Percentiles rank a stretch among this genome's conserved stretches.
These are phyloP conservation scores for Bombylius major DNA, from an alignment of 2,888 invertebrate species.

Conservation along the genomic window DNA sequence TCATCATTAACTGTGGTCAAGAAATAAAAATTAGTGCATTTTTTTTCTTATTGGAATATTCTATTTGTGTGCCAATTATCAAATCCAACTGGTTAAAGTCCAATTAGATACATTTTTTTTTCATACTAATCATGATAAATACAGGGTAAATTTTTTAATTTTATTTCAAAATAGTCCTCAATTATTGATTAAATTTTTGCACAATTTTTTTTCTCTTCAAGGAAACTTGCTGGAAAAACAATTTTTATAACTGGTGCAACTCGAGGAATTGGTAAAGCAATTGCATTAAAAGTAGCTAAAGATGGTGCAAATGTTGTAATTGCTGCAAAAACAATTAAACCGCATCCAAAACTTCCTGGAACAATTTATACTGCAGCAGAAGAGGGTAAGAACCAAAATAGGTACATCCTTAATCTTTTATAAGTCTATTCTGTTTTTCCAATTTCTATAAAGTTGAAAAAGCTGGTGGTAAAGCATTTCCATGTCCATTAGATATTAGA, in stretches of 20 bases:
- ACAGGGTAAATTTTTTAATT: neutral
- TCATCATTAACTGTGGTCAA: no score
- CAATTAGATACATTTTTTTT: no score
- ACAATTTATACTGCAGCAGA: constrained; percentile 76
- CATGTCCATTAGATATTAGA: constrained; percentile 72
- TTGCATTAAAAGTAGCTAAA: constrained; percentile 79
- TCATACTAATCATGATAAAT: neutral
- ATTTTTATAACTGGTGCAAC: constrained; percentile 93
- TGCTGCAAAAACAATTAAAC: constrained; percentile 74
- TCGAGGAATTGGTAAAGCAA: constrained; percentile 87
- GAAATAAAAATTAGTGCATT: no score
- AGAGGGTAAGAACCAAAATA: constrained; percentile 10
- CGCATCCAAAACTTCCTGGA: constrained; percentile 52
- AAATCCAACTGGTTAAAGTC: no score
- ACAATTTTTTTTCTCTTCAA: neutral
- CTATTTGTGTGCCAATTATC: no score
- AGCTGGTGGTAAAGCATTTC: constrained; percentile 65
- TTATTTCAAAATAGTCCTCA: no score
- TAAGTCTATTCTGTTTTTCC: no score
- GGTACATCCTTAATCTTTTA: no score
- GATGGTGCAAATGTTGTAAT: constrained; percentile 82
- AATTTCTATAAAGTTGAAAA: constrained; percentile 49
- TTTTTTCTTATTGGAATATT: no score
- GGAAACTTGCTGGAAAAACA: constrained; percentile 67
- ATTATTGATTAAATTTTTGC: no score